Evolutionary conservation across 2,888 invertebrate species (phyloP).

Genomic region (Platycheirus albimanus): DNA sequence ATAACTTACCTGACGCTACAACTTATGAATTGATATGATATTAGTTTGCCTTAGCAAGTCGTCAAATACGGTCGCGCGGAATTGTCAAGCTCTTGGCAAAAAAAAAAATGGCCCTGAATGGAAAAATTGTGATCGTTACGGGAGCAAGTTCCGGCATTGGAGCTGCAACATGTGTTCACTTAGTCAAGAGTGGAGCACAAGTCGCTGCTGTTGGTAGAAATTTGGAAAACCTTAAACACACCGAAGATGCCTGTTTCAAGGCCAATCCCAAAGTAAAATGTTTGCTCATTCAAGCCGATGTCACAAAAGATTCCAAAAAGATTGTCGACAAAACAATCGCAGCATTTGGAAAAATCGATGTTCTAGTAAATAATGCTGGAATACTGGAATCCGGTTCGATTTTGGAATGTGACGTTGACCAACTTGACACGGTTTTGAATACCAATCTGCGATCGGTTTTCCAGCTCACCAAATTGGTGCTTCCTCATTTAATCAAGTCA

Average conservation of each 20-base stretch:
- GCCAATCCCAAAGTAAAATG: conserved; percentile 41
- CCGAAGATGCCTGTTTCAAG: conserved; percentile 21
- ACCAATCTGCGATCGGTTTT: conserved; percentile 91
- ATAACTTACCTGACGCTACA: no score
- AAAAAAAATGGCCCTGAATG: conserved; percentile 27
- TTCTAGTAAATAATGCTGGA: conserved; percentile 94
- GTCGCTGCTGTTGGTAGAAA: conserved; percentile 62
- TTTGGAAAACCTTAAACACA: conserved; percentile 41
- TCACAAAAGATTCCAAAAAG: conserved; percentile 86
- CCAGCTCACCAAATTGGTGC: conserved; percentile 90
- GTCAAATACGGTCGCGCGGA: no score
- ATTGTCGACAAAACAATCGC: conserved; percentile 88
- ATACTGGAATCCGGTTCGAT: conserved; percentile 89
- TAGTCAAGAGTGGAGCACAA: conserved; percentile 31
- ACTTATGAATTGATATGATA: no score
- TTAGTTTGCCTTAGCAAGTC: no score
- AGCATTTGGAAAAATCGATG: conserved; percentile 86
- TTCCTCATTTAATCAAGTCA: conserved; percentile 89
- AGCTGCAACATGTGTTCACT: conserved; percentile 54
- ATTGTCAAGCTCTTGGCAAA: no score
- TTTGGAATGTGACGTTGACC: conserved; percentile 90
- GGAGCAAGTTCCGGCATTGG: conserved; percentile 65
- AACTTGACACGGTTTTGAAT: conserved; percentile 93
- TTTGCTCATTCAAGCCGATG: conserved; percentile 85
- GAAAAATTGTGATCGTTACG: conserved; percentile 53